These are phyloP conservation scores for Xenopus petersii DNA, from an alignment of 2,797 vertebrate species.

Conservation along the genomic window DNA sequence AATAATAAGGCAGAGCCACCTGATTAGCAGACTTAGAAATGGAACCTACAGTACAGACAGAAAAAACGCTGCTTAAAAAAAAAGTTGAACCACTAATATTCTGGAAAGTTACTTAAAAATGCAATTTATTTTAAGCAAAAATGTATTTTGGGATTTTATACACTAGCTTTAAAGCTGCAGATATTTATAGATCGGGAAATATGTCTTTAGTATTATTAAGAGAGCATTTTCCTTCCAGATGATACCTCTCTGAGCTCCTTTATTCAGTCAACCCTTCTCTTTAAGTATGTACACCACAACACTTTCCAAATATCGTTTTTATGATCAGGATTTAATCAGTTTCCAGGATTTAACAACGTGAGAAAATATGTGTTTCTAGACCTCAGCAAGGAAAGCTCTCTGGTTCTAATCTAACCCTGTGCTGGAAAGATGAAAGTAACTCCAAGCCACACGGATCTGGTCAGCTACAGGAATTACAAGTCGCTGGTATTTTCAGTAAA, in stretches of 20 bases:
- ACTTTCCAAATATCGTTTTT: constrained; percentile 37
- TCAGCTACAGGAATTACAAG: neutral
- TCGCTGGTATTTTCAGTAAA: constrained; percentile 1
- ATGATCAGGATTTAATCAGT: constrained; percentile 56
- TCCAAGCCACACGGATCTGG: constrained; percentile 5
- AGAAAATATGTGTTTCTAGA: constrained; percentile 52
- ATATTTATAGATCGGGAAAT: no score
- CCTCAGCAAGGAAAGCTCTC: constrained; percentile 48
- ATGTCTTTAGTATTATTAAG: neutral
- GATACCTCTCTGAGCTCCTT: neutral
- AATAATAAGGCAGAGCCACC: no score
- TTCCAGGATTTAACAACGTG: constrained; percentile 58
- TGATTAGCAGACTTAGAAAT: no score
- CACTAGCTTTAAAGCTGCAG: no score
- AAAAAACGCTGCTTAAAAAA: no score
- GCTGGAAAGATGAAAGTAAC: constrained; percentile 26
- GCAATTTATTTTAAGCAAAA: no score
- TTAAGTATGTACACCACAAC: neutral
- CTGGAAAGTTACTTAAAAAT: no score
- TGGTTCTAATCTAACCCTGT: constrained; percentile 54
- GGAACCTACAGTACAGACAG: no score
- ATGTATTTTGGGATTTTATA: no score
- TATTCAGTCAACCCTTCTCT: no score
- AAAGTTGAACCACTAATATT: no score
- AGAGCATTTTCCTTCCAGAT: neutral